Evolutionary conservation across 2,113 vertebrate genomes (phyloP).

Genomic region (Puma concolor): DNA sequence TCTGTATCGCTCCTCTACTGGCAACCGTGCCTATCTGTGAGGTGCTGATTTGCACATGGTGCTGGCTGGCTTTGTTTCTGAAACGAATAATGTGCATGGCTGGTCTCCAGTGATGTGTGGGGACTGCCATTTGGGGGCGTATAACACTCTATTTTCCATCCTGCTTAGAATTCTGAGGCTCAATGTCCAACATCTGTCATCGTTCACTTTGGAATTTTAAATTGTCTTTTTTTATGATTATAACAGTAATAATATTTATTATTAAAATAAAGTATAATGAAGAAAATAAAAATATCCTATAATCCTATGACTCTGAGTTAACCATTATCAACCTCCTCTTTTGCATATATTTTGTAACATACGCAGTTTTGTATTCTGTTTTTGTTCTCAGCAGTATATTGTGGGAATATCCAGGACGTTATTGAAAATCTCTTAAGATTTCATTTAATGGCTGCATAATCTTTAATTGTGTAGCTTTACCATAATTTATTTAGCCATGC

Average conservation of each 20-base stretch:
- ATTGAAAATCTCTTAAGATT: constrained; percentile 22
- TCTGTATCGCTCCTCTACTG: neutral
- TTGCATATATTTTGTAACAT: neutral
- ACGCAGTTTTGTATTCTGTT: neutral
- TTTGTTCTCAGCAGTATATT: neutral
- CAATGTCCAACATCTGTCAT: constrained; percentile 50
- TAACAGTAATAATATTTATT: constrained; percentile 50
- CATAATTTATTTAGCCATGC: neutral
- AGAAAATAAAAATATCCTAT: constrained; percentile 54
- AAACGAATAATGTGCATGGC: neutral
- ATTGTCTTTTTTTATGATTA: constrained; percentile 48
- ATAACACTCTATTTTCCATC: constrained; percentile 35
- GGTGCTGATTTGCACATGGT: neutral
- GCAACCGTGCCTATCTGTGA: accelerated
- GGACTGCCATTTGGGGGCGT: constrained; percentile 12
- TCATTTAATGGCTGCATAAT: neutral
- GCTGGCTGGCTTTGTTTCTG: constrained; percentile 32
- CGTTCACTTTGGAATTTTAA: constrained; percentile 39
- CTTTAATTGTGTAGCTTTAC: neutral
- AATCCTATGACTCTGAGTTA: neutral
- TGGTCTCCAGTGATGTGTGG: neutral
- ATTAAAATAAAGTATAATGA: constrained; percentile 25
- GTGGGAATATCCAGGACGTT: neutral
- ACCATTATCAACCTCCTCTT: neutral
- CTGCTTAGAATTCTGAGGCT: constrained; percentile 58